phyloP scores from a whole-genome alignment of 2,797 vertebrate species.

The Lacerta viridis region DNA sequence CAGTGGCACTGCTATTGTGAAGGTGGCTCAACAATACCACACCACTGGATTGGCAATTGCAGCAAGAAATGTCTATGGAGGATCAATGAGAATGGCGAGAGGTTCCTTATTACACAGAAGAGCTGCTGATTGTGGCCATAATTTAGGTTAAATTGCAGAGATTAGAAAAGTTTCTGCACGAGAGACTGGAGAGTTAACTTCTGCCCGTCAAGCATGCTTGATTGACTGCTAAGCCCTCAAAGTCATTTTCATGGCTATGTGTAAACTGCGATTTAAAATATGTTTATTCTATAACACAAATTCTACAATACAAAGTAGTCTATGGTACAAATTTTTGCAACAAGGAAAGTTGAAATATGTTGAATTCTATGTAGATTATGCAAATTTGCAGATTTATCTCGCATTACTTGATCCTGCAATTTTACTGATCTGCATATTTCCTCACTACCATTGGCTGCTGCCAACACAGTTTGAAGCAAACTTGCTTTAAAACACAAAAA shows the following conservation, averaged over 20 bases:
- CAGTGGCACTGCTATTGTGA: too few species aligned
- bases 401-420: not conserved
- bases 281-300: too few species aligned
- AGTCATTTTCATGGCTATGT: not conserved
- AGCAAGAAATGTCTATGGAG: not conserved
- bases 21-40: too few species aligned
- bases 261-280: not conserved
- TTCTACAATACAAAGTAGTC: too few species aligned
- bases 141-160: not conserved
- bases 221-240: not conserved
- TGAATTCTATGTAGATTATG: not conserved
- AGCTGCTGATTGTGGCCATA: not conserved
- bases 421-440: not conserved
- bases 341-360: not conserved
- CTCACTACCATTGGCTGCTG: not conserved
- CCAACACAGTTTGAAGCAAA: not conserved
- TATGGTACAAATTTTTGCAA: not conserved
- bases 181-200: not conserved
- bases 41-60: too few species aligned
- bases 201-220: not conserved
- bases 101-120: not conserved
- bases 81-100: not conserved
- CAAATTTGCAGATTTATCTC: not conserved
- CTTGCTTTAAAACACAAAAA: not conserved
- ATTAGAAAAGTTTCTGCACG: not conserved